Base-by-base conservation (phyloP, 2,888 invertebrate genomes). In the Orthonevra nobilis region DNA sequence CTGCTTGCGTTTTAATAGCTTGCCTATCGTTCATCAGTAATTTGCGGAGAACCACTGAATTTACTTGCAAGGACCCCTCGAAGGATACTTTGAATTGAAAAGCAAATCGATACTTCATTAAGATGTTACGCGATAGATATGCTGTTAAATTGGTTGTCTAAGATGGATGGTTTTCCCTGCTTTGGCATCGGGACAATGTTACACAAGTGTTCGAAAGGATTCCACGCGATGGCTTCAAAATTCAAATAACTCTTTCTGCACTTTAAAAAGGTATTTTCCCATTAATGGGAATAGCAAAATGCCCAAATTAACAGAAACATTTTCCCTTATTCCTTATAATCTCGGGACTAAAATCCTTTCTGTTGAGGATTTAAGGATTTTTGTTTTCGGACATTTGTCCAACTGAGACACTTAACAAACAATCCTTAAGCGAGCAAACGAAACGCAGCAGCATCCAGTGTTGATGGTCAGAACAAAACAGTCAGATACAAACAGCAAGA, bases 291-390 rank as follows among this genome's bases (percentile, higher is more conserved):
- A n/a, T n/a, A n/a, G n/a, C n/a, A 15, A 36, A 46, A 58, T 20
- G 28, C 20, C 14, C 54, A 66, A 74, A 74, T 68, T 68, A 75
- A 61, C 40, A 50, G 23, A 68, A 68, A 48, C 74, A 60, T 40
- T 54, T 46, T 30, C 68, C 60, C 68, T 61, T 68, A 60, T 42
- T 58, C 28, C 48, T 42, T 34, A 36, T 60, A 74, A 74, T 75
- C 74, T 30, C 61, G 40, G 52, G 54, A 48, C 73, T 61, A 28
- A 52, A 34, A 44, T 26, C 46, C 54, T 50, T 34, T 50, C 46
- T 64, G 60, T 19, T 52, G 52, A 23, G 54, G 74, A 74, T 74
- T 68, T 61, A 36, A 14, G 61, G 61, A 69, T 58, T 48, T 60
- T 56, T 58, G 20, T 44, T 23, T 58, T 48, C 23, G 46, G 68